These are phyloP conservation scores for Callospermophilus lateralis DNA, from an alignment of 2,113 vertebrate genomes.

Conservation along the genomic window DNA sequence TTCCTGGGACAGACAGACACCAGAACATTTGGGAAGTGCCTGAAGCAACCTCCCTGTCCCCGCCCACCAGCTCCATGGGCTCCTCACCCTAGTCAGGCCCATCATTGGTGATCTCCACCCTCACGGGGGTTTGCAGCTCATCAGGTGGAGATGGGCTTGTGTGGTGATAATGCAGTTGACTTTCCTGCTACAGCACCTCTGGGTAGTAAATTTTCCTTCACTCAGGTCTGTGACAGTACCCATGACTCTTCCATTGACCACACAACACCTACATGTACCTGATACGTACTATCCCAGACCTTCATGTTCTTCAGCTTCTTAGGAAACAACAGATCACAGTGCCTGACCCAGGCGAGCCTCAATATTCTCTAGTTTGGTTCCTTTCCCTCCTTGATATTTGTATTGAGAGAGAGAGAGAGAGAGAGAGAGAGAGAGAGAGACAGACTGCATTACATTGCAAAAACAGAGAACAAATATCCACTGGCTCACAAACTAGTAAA, in stretches of 20 bases:
- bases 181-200: too few relatives aligned
- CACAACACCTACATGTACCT: too few relatives aligned
- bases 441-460: background rate
- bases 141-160: background rate
- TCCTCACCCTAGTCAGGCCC: accelerated
- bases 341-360: background rate
- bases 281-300: accelerated
- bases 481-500: background rate
- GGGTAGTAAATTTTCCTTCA: background rate
- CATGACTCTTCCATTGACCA: background rate
- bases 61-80: accelerated
- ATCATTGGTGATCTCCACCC: too few relatives aligned
- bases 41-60: background rate
- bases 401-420: background rate
- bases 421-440: background rate
- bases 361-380: background rate
- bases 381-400: background rate
- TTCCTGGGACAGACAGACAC: background rate
- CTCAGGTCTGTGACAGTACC: background rate
- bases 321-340: background rate
- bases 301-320: background rate
- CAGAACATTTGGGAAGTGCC: background rate
- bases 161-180: accelerated
- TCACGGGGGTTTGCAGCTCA: accelerated
- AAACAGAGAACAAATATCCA: background rate